Percentiles rank a stretch among this genome's conserved stretches.
Evolutionary conservation across 2,113 vertebrate genomes (phyloP).

Genomic region (Anthoscopus minutus): DNA sequence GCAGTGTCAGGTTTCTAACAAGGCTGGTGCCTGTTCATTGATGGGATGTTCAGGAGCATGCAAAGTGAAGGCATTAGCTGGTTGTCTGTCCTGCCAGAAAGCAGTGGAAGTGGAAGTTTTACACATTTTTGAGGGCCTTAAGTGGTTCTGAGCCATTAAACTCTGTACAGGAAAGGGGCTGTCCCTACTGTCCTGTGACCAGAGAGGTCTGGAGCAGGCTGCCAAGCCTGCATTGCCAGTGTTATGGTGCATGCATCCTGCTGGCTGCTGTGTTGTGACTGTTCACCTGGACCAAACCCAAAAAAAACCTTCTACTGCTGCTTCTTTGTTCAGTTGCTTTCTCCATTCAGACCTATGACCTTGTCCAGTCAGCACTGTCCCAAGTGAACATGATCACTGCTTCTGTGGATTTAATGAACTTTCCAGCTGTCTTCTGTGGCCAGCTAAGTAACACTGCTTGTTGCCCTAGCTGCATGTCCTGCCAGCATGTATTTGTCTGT

Average conservation of each 20-base stretch:
- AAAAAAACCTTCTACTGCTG: slow-evolving; percentile 5
- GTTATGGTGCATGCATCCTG: not conserved
- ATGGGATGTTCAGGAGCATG: not conserved
- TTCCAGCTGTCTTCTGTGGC: not conserved
- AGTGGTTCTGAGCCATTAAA: not conserved
- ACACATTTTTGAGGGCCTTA: not conserved
- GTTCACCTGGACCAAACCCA: not conserved
- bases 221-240: not conserved
- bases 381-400: not conserved
- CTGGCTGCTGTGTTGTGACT: slow-evolving; percentile 11
- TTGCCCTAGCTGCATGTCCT: not conserved
- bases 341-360: not conserved
- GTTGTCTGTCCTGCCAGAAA: not conserved
- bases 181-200: not conserved
- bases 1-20: not conserved
- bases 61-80: not conserved
- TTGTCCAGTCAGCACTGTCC: not conserved
- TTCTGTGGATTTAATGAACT: slow-evolving; percentile 32
- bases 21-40: not conserved
- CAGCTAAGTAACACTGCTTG: not conserved
- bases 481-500: not conserved
- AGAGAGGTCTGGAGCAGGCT: not conserved
- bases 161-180: not conserved
- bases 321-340: not conserved
- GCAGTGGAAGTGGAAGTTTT: not conserved